These are phyloP conservation scores for Halcyon senegalensis DNA, from an alignment of 2,113 vertebrate species.

Conservation along the genomic window DNA sequence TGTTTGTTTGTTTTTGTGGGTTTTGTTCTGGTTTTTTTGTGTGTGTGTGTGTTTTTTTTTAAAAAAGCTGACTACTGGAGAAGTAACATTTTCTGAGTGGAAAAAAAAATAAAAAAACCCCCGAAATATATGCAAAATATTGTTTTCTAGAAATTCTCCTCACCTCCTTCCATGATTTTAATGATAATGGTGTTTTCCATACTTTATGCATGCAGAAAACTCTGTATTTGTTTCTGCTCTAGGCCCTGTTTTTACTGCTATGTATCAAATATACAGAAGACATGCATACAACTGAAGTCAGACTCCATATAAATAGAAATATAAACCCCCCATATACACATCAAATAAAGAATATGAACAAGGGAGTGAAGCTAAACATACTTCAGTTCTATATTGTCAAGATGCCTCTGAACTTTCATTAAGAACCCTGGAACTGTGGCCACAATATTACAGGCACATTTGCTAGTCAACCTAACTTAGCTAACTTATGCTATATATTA, in stretches of 20 bases:
- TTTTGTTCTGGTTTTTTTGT: neutral
- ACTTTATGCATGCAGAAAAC: neutral
- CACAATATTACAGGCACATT: neutral
- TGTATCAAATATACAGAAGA: neutral
- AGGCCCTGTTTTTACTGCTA: neutral
- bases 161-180: neutral
- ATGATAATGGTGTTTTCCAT: neutral
- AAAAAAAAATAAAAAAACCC: neutral
- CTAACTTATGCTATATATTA: neutral
- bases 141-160: neutral
- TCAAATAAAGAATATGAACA: neutral
- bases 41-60: neutral
- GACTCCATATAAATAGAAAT: neutral
- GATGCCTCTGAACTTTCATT: neutral
- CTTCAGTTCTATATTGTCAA: neutral
- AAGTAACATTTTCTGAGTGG: neutral
- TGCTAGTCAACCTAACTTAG: neutral
- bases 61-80: neutral
- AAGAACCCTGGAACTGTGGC: neutral
- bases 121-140: neutral
- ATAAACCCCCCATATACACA: accelerated
- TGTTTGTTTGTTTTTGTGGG: neutral
- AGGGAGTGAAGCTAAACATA: neutral
- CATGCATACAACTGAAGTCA: neutral
- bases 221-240: neutral